Evolutionary conservation across 2,113 vertebrate species (phyloP).

Genomic region (Etheostoma cragini): DNA sequence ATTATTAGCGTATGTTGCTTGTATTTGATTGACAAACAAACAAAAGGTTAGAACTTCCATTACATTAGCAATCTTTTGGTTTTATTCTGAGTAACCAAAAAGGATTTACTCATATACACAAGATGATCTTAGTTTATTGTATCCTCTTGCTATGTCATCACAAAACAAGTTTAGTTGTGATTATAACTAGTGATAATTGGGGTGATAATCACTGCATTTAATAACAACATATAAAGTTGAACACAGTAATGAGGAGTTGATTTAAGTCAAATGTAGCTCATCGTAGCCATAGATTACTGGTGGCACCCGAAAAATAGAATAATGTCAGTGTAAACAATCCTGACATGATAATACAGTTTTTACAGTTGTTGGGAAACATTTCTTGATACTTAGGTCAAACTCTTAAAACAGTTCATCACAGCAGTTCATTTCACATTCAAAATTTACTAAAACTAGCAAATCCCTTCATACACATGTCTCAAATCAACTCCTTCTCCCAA

Average conservation of each 20-base stretch:
- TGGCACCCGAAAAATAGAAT: conserved; percentile 38
- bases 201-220: background rate
- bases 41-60: background rate
- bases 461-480: no score
- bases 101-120: background rate
- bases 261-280: conserved; percentile 15
- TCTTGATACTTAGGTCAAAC: no score
- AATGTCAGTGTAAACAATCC: conserved; percentile 38
- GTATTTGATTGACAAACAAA: background rate
- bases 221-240: conserved; percentile 20
- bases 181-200: background rate
- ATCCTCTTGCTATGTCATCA: background rate
- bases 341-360: conserved; percentile 34
- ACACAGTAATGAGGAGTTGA: background rate
- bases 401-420: no score
- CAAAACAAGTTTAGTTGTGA: background rate
- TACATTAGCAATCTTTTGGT: background rate
- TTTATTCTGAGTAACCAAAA: background rate
- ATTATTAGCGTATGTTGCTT: background rate
- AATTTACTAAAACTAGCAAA: no score
- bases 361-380: no score
- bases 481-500: no score
- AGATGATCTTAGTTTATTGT: background rate
- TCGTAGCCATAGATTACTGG: background rate
- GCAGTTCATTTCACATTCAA: no score